Base-by-base conservation (phyloP, 1,140 invertebrate species). In the Saccostrea glomerata region DNA sequence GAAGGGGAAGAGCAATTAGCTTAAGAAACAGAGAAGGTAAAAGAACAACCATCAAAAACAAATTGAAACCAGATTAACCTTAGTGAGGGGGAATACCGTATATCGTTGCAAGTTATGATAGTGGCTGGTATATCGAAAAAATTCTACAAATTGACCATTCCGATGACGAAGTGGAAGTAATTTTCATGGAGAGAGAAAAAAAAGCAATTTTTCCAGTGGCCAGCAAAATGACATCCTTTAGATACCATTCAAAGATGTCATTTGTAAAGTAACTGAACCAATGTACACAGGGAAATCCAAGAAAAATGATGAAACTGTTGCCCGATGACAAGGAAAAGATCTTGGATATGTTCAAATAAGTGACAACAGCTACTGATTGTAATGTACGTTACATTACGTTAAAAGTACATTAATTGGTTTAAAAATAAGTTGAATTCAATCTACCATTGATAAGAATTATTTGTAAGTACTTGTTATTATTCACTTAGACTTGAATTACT, bases 91-190 rank as follows among this genome's bases (percentile, higher is more conserved):
- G 86, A 89, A n/a, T n/a, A n/a, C n/a, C n/a, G 66, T 89, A 82
- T 84, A 82, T 90, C 23, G 90, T 83, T 60, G 87, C 82, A 12
- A 23, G 60, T 15, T 90, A 90, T 85, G 30, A 82, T 55, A 56
- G 23, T 17, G 36, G 36, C 7, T 89, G 86, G 88, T 91, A 88
- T 84, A 56, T 88, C 2, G 88, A 84, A 4, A 89, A 88, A 40
- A 63, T 91, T 30, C 2, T 55, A 60, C 55, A 82, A 4, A 36
- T 85, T 15, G 89, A 90, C 70, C n/a, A 83, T 4, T 82, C 73
- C 12, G 86, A 88, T 73, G 85, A 82, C 2, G 87, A 89, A 85
- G 9, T 83, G 2, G 66, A 87, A 23, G 82, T 90, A 47, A 47
- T 47, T 47, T 47, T 47, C 40, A 47, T 47, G 40, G 40, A 47